Conservation (phyloP, 2,797 vertebrate genomes). For the Orientallactaga sibirica region DNA sequence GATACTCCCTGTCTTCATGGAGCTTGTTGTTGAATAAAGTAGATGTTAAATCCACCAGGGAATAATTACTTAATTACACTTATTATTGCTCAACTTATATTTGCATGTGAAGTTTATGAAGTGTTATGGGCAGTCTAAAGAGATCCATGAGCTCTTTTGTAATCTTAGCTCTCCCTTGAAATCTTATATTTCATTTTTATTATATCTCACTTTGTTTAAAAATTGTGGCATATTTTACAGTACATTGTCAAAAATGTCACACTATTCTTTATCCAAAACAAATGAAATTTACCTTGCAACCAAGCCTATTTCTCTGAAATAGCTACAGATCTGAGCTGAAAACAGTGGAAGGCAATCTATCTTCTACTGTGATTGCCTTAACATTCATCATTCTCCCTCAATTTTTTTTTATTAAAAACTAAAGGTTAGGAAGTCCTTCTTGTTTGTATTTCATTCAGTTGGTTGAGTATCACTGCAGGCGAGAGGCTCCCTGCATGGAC, state of each 20-base stretch:
- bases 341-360: conserved; percentile 74
- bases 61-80: conserved; percentile 17
- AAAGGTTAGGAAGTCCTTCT: conserved; percentile 68
- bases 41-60: background rate
- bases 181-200: conserved; percentile 84
- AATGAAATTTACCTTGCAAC: conserved; percentile 84
- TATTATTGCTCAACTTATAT: conserved; percentile 6
- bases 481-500: background rate
- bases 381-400: conserved; percentile 72
- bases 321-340: conserved; percentile 79
- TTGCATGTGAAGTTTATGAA: background rate
- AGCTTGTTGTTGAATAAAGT: background rate
- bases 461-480: conserved; percentile 41
- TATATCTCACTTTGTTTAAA: conserved; percentile 80
- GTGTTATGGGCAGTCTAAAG: conserved; percentile 25
- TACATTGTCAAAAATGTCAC: conserved; percentile 81
- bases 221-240: conserved; percentile 83
- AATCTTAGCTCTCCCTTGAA: conserved; percentile 73
- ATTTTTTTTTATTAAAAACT: background rate
- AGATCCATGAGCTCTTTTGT: conserved; percentile 59
- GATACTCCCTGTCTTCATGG: background rate
- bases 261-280: conserved; percentile 84
- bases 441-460: conserved; percentile 57
- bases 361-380: conserved; percentile 80
- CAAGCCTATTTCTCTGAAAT: conserved; percentile 77